phyloP scores from a whole-genome alignment of 1,140 invertebrate species.

The Dendroctonus ponderosae region DNA sequence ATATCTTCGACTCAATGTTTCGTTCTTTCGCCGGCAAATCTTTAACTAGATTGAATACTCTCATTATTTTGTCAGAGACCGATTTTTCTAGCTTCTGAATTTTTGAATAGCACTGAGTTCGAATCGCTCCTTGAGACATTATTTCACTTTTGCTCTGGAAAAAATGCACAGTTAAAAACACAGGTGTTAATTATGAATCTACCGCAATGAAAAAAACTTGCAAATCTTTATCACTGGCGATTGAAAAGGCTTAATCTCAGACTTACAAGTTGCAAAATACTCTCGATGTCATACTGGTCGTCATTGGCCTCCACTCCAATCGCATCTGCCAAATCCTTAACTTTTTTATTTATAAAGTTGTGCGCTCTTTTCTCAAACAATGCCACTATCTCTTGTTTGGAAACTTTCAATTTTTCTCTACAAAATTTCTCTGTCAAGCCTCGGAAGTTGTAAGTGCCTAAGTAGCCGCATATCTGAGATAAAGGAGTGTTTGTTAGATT shows the following conservation, averaged over 20 bases:
- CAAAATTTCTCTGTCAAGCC: constrained; percentile 30
- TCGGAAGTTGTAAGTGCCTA: constrained; percentile 36
- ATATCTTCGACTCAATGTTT: constrained; percentile 22
- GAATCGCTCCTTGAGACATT: constrained; percentile 8
- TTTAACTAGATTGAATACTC: constrained; percentile 12
- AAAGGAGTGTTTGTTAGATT: constrained; percentile 11
- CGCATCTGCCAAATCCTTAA: constrained; percentile 26
- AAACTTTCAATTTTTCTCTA: constrained; percentile 24
- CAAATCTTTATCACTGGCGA: background rate
- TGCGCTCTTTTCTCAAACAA: constrained; percentile 32
- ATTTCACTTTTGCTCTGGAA: constrained; percentile 20
- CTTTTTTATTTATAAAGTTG: constrained; percentile 26
- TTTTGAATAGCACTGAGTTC: background rate
- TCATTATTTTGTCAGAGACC: constrained; percentile 12
- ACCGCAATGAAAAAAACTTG: background rate
- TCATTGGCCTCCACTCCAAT: constrained; percentile 12
- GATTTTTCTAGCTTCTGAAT: constrained; percentile 1
- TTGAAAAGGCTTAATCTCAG: background rate
- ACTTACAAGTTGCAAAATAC: constrained; percentile 24
- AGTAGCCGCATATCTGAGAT: constrained; percentile 39
- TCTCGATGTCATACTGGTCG: constrained; percentile 9
- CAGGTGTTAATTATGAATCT: background rate
- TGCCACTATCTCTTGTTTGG: constrained; percentile 25
- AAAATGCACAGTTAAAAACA: constrained; percentile 1
- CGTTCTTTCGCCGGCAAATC: constrained; percentile 15